Base-by-base conservation (phyloP, 2,888 invertebrate genomes). In the Tortrix viridana region DNA sequence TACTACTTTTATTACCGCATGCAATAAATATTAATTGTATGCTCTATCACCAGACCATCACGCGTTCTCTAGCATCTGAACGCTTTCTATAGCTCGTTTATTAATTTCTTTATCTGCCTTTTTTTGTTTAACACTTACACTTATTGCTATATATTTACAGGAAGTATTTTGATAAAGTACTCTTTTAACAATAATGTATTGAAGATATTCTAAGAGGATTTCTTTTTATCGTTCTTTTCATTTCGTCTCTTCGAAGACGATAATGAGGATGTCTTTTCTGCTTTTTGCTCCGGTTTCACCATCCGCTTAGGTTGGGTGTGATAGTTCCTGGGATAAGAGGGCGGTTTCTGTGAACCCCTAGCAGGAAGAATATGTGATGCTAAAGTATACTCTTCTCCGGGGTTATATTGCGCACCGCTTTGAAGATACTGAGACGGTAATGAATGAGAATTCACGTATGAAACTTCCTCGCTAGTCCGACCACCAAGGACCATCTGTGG, bases 221-320 rank as follows among this genome's bases (percentile, higher is more conserved):
- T 83, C 62, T 81, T 85, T 69, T 79, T 83, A 49, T 84, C 83
- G 32, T 68, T 70, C 69, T 72, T 76, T 23, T 79, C 77, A 55
- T 67, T 74, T 66, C 76, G 77, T 69, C 79, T 85, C 57, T 75
- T 80, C 7, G 74, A 68, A 52, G 71, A 68, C n/a, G 66, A 55
- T 12, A 75, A 64, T 38, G 67, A 54, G 19, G 66, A 71, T 48
- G 38, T 3, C n/a, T 44, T 56, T 5, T 78, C 79, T 19, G 72
- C 53, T 61, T 82, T 88, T n/a, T 62, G 74, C 9, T 84, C 82
- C 0, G 83, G 79, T 61, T 81, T 88, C 0, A 72, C 74, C 82
- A 86, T 91, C 49, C 92, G 81, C 71, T 90, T 92, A 1, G 86
- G 85, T 66, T 90, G 85, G 0, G 84, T 80, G 46, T 90, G 89